A percentile compares a stretch with the other conserved stretches of the same genome.
These are phyloP conservation scores for Smittia aterrima DNA, from an alignment of 2,888 invertebrate species.

Conservation along the genomic window DNA sequence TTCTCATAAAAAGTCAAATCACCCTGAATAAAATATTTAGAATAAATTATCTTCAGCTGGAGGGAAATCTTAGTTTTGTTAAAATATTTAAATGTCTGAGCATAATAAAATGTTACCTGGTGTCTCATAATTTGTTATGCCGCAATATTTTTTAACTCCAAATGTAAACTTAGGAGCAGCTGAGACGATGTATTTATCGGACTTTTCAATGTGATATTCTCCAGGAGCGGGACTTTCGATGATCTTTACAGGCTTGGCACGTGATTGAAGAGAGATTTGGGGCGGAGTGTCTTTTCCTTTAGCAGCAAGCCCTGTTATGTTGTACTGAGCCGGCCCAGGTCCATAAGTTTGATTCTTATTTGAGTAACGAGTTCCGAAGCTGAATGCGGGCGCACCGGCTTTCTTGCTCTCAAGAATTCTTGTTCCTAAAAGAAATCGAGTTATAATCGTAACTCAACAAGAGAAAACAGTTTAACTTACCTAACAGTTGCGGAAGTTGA, in stretches of 20 bases:
- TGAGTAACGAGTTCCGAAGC: conserved; percentile 68
- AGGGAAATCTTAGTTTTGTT: no score
- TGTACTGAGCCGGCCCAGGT: conserved; percentile 88
- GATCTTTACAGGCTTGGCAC: conserved; percentile 53
- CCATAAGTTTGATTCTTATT: conserved; percentile 61
- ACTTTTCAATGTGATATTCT: conserved; percentile 80
- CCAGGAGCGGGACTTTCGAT: conserved; percentile 80
- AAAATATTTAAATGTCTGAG: neutral
- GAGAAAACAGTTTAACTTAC: conserved; percentile 54
- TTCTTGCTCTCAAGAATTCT: conserved; percentile 74
- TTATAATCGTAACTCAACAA: no score
- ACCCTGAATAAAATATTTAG: no score
- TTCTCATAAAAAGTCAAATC: no score
- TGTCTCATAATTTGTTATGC: conserved; percentile 59
- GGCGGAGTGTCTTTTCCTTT: conserved; percentile 79
- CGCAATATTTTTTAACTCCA: conserved; percentile 64
- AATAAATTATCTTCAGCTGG: no score
- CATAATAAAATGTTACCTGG: conserved; percentile 48
- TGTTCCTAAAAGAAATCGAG: conserved; percentile 61
- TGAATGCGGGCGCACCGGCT: conserved; percentile 76
- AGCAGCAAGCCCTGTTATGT: conserved; percentile 78
- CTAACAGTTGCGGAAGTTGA: conserved; percentile 75
- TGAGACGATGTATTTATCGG: conserved; percentile 55
- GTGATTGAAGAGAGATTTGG: conserved; percentile 75
- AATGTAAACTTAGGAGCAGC: conserved; percentile 71